Evolutionary conservation across 2,113 vertebrate genomes (phyloP), one percentile per base, ranked within the genome.

Genomic region (Tychaedon coryphoeus): DNA sequence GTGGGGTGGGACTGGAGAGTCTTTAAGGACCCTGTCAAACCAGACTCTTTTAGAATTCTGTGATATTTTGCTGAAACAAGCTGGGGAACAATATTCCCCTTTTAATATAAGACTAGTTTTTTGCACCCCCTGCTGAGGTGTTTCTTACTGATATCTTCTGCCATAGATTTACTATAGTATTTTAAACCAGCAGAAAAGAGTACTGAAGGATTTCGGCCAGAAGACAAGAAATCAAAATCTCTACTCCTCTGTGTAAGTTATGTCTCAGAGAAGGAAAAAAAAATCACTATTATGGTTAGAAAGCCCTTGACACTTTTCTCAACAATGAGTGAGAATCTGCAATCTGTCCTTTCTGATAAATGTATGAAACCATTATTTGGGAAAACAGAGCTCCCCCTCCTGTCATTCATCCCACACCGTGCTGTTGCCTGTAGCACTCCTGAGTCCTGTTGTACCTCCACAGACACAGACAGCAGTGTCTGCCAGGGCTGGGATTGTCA

Each of bases 1-100:
- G 18, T 3, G 34, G 50, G 5, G 0, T n/a, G 33, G 12, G 1
- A 57, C 5, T 10, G 15, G 12, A 28, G 13, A 19, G 7, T 11
- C 16, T 74, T 58, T 38, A 38, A 29, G 10, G 29, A 31, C 14
- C 6, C 20, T 48, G 8, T 34, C n/a, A 48, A 75, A 20, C 14
- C 6, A 40, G 19, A 67, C 4, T 18, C 6, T 13, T 40, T 6
- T 10, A 34, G 14, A n/a, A 42, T 69, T 75, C 24, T 34, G 34
- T 42, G n/a, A 42, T 19, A 29, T 36, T 81, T 34, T 67, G 47
- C 20, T 8, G 36, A 51, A 74, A 53, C 5, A 72, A 65, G 4
- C 9, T 34, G 14, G 25, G 22, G 10, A 82, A 38, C 6, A 45
- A 17, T 26, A 45, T 61, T 85, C 7, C 4, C 4, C 4, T 8